Conservation (phyloP, 2,797 vertebrate species). For the Morus bassanus region DNA sequence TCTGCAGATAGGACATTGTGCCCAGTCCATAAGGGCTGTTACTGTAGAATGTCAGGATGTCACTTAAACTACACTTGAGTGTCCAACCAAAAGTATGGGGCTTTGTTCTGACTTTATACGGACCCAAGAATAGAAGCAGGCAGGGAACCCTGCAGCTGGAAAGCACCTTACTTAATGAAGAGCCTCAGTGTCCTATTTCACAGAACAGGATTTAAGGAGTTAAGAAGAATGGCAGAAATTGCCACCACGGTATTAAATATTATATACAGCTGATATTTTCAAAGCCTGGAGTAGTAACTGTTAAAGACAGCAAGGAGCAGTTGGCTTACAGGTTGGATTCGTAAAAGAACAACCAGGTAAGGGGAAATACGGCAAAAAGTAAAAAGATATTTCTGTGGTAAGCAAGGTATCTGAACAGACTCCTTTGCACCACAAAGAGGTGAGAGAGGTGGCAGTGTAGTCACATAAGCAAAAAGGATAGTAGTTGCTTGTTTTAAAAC, state of each 20-base stretch:
- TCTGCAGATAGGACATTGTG: background rate
- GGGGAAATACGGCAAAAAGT: background rate
- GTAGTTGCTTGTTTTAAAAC: background rate
- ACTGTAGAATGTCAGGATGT: background rate
- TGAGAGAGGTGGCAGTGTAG: background rate
- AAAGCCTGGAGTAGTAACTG: background rate
- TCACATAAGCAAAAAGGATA: background rate
- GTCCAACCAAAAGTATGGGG: background rate
- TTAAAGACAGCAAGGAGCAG: background rate
- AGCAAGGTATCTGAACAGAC: background rate
- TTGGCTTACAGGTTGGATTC: background rate
- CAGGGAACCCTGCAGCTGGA: background rate
- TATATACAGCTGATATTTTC: background rate
- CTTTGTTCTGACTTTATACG: background rate
- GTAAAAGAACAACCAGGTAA: background rate
- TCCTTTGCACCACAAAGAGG: background rate
- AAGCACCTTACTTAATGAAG: background rate
- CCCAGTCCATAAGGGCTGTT: background rate
- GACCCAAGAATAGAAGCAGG: background rate
- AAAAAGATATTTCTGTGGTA: background rate
- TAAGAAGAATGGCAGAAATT: background rate
- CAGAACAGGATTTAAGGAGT: background rate
- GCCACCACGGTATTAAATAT: background rate
- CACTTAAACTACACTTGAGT: background rate
- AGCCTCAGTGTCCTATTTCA: background rate